Evolutionary conservation across 2,113 vertebrate genomes (phyloP).

Genomic region (Pelecanoides urinatrix): DNA sequence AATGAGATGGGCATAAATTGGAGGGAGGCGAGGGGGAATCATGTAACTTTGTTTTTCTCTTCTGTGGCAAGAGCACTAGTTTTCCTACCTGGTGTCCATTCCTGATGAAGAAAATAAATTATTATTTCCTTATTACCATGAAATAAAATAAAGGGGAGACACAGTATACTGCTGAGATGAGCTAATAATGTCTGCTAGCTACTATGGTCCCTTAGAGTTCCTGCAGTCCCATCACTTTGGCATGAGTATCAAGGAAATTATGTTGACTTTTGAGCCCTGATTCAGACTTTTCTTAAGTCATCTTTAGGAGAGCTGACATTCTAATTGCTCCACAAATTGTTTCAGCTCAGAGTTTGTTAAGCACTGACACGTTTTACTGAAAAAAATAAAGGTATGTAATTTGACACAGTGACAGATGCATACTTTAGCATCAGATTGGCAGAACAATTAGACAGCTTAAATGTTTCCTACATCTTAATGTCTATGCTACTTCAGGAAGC

Average conservation of each 20-base stretch:
- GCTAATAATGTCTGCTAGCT: background rate
- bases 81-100: background rate
- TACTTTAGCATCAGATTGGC: slow-evolving; percentile 65
- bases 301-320: slow-evolving; percentile 59
- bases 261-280: slow-evolving; percentile 56
- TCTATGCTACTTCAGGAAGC: slow-evolving; percentile 66
- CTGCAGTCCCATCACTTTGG: slow-evolving; percentile 43
- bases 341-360: slow-evolving; percentile 71
- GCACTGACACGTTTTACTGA: slow-evolving; percentile 60
- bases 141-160: slow-evolving; percentile 2
- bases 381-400: slow-evolving; percentile 66
- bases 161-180: background rate
- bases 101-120: background rate
- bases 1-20: background rate
- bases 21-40: background rate
- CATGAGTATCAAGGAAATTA: slow-evolving; percentile 60
- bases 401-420: slow-evolving; percentile 75
- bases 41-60: background rate
- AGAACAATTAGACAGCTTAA: slow-evolving; percentile 70
- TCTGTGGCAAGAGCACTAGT: background rate
- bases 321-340: slow-evolving; percentile 71
- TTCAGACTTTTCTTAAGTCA: slow-evolving; percentile 65
- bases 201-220: background rate
- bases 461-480: slow-evolving; percentile 68
- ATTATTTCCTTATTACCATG: background rate